Conservation (phyloP, 2,797 vertebrate species). For the Oreortyx pictus region DNA sequence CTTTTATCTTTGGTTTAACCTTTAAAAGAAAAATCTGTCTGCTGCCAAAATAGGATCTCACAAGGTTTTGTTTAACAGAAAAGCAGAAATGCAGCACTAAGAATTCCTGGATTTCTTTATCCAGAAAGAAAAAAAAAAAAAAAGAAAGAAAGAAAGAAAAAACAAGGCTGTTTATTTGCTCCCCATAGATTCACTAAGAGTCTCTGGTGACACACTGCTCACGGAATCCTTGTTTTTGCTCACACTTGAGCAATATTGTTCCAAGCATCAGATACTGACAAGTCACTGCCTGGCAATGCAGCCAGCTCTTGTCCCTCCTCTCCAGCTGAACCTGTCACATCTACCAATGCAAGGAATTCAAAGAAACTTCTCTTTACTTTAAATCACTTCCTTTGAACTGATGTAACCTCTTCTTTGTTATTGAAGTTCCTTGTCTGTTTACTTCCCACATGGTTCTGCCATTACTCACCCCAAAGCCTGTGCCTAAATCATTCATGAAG, state of each 20-base stretch:
- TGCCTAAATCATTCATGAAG: constrained; percentile 34
- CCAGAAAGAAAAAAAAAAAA: background rate
- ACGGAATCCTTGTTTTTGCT: background rate
- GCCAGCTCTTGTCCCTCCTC: background rate
- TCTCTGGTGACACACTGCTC: background rate
- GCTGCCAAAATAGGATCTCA: background rate
- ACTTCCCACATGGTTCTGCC: background rate
- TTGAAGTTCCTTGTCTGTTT: background rate
- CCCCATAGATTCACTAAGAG: background rate
- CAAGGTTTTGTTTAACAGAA: background rate
- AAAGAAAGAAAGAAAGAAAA: background rate
- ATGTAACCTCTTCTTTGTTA: constrained; percentile 17
- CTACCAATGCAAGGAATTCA: background rate
- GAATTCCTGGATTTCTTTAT: background rate
- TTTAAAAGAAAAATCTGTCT: background rate
- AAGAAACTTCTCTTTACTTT: background rate
- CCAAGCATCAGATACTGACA: background rate
- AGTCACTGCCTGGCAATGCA: background rate
- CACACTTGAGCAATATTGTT: background rate
- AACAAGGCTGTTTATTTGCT: background rate
- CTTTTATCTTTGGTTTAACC: constrained; percentile 9
- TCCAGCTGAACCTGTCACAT: background rate
- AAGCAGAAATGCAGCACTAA: background rate
- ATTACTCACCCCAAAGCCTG: background rate
- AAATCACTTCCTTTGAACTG: background rate